Evolutionary conservation across 2,113 vertebrate species (phyloP).

Genomic region (Rhagologus leucostigma): DNA sequence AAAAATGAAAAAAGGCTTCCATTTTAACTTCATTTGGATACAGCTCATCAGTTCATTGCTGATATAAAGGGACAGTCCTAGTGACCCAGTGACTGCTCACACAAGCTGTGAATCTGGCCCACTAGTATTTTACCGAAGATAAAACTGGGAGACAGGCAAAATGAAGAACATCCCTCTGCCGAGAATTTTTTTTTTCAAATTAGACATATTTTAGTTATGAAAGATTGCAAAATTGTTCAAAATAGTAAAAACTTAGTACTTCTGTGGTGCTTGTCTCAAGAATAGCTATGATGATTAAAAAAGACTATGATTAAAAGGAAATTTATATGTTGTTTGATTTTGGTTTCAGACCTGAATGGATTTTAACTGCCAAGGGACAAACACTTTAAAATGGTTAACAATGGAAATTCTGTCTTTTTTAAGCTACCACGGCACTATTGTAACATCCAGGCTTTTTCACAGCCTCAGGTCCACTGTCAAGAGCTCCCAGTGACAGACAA

Average conservation of each 20-base stretch:
- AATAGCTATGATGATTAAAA: not conserved
- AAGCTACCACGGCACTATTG: not conserved
- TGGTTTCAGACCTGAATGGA: slow-evolving; percentile 14
- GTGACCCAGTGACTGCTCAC: not conserved
- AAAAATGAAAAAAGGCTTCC: not conserved
- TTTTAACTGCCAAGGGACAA: not conserved
- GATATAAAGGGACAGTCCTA: not conserved
- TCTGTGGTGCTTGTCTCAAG: not conserved
- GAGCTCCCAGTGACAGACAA: slow-evolving; percentile 4
- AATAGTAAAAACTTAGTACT: slow-evolving; percentile 8
- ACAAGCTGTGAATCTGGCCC: not conserved
- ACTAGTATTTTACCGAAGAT: not conserved
- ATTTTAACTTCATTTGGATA: not conserved
- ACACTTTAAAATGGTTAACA: slow-evolving; percentile 18
- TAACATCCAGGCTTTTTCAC: not conserved
- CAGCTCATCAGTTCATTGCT: not conserved
- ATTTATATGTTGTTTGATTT: slow-evolving; percentile 14
- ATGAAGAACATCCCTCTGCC: not conserved
- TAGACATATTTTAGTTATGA: not conserved
- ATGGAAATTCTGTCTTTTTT: not conserved
- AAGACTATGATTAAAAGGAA: not conserved
- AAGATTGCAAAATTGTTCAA: not conserved
- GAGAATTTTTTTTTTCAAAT: not conserved
- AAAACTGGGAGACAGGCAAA: not conserved
- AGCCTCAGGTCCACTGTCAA: not conserved